Base-by-base conservation (phyloP, 1,140 invertebrate genomes). In the Trichomalopsis sarcophagae region DNA sequence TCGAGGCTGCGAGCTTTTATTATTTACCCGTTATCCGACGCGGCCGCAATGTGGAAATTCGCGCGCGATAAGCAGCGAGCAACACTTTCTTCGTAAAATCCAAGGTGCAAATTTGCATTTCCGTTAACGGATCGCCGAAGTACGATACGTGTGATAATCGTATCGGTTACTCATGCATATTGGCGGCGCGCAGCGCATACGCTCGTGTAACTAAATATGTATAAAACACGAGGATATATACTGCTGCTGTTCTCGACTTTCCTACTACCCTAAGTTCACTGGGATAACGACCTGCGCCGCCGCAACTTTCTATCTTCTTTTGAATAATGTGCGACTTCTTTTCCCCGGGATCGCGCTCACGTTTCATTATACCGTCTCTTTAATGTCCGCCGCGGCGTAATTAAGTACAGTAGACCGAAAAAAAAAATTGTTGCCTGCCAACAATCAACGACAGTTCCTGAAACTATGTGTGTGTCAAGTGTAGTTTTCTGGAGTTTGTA, bases 231-330 rank as follows among this genome's bases (percentile, higher is more conserved):
- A 33, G 36, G 44, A 68, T 3, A 27, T 3, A 27, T 27, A n/a
- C 30, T 40, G 23, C 23, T 68, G 74, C 47, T 68, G 2, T 44
- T 83, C 73, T 83, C 50, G 21, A 76, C 55, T 83, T 83, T 76
- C 50, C 68, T 30, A 0, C 2, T 36, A 47, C 23, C 27, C 40
- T 73, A 71, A 47, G 68, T 81, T 81, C 68, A 81, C 9, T 81
- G 27, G 79, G 68, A 81, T 81, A 81, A 73, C 47, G 68, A 81
- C 79, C 79, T 79, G 4, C 36, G n/a, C 23, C 11, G 47, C 47
- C 30, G 33, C 21, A 80, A 69, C 78, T 80, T 80, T 80, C 78
- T 80, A 80, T 40, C 55, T 80, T n/a, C 36, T 44, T 62, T 40
- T 77, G 17, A 77, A 30, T 77, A 77, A 77, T 27, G n/a, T 23